Conservation (phyloP, 2,797 vertebrate genomes). For the Sphenodon punctatus region DNA sequence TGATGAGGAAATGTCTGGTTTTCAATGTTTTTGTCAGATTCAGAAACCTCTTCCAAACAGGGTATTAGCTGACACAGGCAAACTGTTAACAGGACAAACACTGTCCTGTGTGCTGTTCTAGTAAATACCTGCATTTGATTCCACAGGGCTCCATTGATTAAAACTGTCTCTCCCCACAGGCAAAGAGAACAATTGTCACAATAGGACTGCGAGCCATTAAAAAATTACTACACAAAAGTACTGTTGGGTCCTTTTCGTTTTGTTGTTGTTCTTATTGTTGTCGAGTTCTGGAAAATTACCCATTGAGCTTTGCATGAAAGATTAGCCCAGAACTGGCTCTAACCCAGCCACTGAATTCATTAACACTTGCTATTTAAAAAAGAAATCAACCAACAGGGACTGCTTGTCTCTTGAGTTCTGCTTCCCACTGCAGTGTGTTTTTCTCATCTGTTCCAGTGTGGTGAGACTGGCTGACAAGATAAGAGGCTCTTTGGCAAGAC, state of each 20-base stretch:
- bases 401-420: conserved; percentile 37
- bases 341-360: conserved; percentile 46
- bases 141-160: conserved; percentile 73
- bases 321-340: conserved; percentile 57
- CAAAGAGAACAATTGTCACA: conserved; percentile 60
- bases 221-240: conserved; percentile 55
- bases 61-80: conserved; percentile 77
- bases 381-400: conserved; percentile 40
- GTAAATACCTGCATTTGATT: conserved; percentile 75
- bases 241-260: conserved; percentile 53
- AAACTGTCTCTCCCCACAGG: conserved; percentile 45
- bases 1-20: conserved; percentile 69
- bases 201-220: conserved; percentile 57
- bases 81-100: conserved; percentile 75
- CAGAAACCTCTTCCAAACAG: conserved; percentile 74
- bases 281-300: conserved; percentile 71
- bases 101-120: conserved; percentile 63
- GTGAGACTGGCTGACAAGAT: neutral
- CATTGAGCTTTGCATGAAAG: conserved; percentile 69
- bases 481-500: neutral
- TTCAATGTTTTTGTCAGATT: conserved; percentile 72
- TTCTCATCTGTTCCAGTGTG: conserved; percentile 29
- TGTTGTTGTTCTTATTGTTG: conserved; percentile 61
- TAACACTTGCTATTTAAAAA: conserved; percentile 45
- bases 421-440: conserved; percentile 29